These are phyloP conservation scores for Sebastes diploproa DNA, from an alignment of 2,797 vertebrate species.

Conservation along the genomic window DNA sequence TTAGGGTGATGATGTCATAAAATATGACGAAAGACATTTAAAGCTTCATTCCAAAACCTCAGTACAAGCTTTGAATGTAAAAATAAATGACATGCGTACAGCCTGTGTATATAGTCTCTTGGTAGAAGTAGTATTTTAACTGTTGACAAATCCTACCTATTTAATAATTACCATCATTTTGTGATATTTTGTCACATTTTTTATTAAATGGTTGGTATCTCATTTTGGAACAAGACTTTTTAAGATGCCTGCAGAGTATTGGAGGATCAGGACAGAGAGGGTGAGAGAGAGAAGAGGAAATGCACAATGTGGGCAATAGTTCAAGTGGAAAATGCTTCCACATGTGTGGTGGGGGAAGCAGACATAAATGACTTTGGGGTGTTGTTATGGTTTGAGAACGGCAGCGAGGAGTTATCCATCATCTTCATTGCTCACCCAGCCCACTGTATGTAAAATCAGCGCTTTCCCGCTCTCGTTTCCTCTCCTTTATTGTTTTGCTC, in stretches of 20 bases:
- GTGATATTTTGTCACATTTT: not conserved
- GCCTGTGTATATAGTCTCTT: too few relatives aligned
- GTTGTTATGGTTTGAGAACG: slow-evolving; percentile 41
- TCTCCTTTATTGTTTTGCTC: slow-evolving; percentile 24
- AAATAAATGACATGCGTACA: too few relatives aligned
- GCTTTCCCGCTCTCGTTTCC: slow-evolving; percentile 13
- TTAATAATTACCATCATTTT: not conserved
- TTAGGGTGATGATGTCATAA: too few relatives aligned
- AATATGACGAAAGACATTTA: too few relatives aligned
- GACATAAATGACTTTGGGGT: slow-evolving; percentile 56
- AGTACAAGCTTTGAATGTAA: too few relatives aligned
- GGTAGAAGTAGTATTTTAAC: too few relatives aligned
- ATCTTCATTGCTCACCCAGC: slow-evolving; percentile 34
- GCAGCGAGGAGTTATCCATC: slow-evolving; percentile 51
- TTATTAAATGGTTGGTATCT: not conserved
- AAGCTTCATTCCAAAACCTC: too few relatives aligned
- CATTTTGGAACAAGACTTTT: not conserved
- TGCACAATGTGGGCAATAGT: slow-evolving; percentile 51
- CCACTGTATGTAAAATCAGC: slow-evolving; percentile 23
- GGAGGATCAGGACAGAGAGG: not conserved
- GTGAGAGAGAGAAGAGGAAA: slow-evolving; percentile 27
- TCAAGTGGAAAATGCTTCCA: slow-evolving; percentile 72
- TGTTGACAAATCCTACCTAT: not conserved
- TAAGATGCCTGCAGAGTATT: not conserved
- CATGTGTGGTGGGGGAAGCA: slow-evolving; percentile 53